Percentiles rank a stretch among this genome's conserved stretches.
phyloP scores from a whole-genome alignment of 1,140 invertebrate species.

The Cydia pomonella region DNA sequence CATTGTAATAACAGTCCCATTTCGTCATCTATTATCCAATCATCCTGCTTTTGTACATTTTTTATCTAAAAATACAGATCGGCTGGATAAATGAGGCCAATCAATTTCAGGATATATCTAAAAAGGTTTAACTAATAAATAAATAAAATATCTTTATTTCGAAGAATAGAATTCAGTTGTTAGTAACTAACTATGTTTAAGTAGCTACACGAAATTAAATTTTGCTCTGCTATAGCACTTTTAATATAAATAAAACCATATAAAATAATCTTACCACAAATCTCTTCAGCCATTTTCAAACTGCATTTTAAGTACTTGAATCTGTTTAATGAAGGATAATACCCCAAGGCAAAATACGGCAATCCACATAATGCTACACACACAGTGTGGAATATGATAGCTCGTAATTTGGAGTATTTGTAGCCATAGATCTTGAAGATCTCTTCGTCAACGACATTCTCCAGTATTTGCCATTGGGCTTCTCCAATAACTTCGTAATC shows the following conservation, averaged over 20 bases:
- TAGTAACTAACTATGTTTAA: too few species aligned
- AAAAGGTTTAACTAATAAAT: too few species aligned
- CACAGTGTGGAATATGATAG: conserved; percentile 73
- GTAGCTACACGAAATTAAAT: too few species aligned
- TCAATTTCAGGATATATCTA: too few species aligned
- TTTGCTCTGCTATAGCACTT: too few species aligned
- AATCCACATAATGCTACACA: conserved; percentile 75
- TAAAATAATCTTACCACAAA: conserved; percentile 73
- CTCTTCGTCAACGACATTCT: conserved; percentile 73
- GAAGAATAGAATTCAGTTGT: too few species aligned
- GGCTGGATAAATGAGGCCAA: too few species aligned
- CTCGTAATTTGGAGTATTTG: conserved; percentile 67
- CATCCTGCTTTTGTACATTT: too few species aligned
- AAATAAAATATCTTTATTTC: too few species aligned
- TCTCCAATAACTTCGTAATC: conserved; percentile 80
- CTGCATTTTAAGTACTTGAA: conserved; percentile 79
- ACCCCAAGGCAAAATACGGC: conserved; percentile 78
- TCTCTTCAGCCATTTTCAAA: conserved; percentile 75
- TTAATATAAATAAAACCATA: too few species aligned
- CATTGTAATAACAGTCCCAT: conserved; percentile 35
- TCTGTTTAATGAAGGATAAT: conserved; percentile 75
- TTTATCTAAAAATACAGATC: too few species aligned
- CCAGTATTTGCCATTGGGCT: conserved; percentile 76
- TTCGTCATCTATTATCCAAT: too few species aligned
- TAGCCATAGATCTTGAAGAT: conserved; percentile 77